Percentiles rank a stretch among this genome's conserved stretches.
These are phyloP conservation scores for Gortyna flavago DNA, from an alignment of 2,888 invertebrate species.

Conservation along the genomic window DNA sequence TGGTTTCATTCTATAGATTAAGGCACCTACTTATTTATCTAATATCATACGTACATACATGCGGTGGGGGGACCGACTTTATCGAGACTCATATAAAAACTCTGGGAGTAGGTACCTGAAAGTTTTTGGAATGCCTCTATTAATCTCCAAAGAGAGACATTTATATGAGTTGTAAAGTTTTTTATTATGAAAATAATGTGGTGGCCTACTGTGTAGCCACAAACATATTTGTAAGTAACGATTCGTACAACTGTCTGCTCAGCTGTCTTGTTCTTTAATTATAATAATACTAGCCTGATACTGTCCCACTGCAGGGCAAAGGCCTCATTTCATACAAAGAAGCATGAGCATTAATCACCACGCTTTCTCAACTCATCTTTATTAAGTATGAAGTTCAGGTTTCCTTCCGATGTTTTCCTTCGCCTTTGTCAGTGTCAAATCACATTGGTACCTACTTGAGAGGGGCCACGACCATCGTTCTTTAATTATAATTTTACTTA, in stretches of 20 bases:
- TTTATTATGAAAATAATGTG: slow-evolving; percentile 45
- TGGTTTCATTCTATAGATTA: background rate
- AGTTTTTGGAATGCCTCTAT: slow-evolving; percentile 55
- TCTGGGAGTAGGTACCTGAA: slow-evolving; percentile 29
- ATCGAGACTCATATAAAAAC: slow-evolving; percentile 42
- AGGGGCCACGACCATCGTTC: background rate
- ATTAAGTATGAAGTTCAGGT: background rate
- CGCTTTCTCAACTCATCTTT: background rate
- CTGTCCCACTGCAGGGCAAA: background rate
- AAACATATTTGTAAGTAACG: slow-evolving; percentile 26
- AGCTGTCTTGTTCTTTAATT: background rate
- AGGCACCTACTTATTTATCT: background rate
- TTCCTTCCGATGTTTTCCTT: background rate
- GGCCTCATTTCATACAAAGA: background rate
- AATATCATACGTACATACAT: background rate
- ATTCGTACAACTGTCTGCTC: slow-evolving; percentile 1
- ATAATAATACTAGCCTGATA: background rate
- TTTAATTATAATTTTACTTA: background rate
- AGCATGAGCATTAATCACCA: background rate
- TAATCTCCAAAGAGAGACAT: slow-evolving; percentile 53
- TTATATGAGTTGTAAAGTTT: slow-evolving; percentile 57
- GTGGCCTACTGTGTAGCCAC: slow-evolving; percentile 15
- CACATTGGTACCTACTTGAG: background rate
- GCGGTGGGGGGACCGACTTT: background rate
- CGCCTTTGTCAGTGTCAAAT: background rate